phyloP scores from a whole-genome alignment of 2,888 invertebrate species.

The Diplazon laetatorius region DNA sequence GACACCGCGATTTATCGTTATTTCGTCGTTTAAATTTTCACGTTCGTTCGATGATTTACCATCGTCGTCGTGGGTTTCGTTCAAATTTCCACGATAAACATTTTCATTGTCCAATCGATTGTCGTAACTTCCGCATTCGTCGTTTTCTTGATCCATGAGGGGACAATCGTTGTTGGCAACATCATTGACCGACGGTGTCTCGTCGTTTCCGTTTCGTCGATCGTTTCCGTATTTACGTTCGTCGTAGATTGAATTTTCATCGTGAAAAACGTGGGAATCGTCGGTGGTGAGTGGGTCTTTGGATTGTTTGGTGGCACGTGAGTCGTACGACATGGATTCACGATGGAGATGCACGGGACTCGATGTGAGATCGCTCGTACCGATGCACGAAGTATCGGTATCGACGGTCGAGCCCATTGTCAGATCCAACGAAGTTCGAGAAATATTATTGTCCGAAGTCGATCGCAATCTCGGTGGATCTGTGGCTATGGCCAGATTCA shows the following conservation, averaged over 20 bases:
- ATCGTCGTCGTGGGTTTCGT: conserved; percentile 53
- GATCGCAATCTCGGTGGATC: conserved; percentile 74
- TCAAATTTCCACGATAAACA: conserved; percentile 69
- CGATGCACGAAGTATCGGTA: conserved; percentile 77
- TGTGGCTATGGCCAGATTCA: conserved; percentile 74
- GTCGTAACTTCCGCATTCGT: conserved; percentile 62
- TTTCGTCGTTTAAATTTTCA: conserved; percentile 65
- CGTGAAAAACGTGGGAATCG: conserved; percentile 42
- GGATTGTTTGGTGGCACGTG: conserved; percentile 41
- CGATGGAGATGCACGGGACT: conserved; percentile 71
- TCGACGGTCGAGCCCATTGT: conserved; percentile 78
- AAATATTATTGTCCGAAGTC: conserved; percentile 76
- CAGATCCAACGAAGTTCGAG: conserved; percentile 76
- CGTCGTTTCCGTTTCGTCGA: conserved; percentile 72
- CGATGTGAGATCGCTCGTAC: conserved; percentile 75
- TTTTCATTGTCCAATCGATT: conserved; percentile 71
- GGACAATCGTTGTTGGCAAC: conserved; percentile 42
- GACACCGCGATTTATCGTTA: conserved; percentile 57
- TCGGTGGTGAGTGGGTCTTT: conserved; percentile 45
- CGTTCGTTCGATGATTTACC: conserved; percentile 61
- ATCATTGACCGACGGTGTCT: too few species aligned
- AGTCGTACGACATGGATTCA: conserved; percentile 72
- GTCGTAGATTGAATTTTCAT: conserved; percentile 45
- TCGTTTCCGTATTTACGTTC: conserved; percentile 63
- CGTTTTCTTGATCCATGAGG: conserved; percentile 67